Conservation (phyloP, 2,113 vertebrate species). For the Ifrita kowaldi region DNA sequence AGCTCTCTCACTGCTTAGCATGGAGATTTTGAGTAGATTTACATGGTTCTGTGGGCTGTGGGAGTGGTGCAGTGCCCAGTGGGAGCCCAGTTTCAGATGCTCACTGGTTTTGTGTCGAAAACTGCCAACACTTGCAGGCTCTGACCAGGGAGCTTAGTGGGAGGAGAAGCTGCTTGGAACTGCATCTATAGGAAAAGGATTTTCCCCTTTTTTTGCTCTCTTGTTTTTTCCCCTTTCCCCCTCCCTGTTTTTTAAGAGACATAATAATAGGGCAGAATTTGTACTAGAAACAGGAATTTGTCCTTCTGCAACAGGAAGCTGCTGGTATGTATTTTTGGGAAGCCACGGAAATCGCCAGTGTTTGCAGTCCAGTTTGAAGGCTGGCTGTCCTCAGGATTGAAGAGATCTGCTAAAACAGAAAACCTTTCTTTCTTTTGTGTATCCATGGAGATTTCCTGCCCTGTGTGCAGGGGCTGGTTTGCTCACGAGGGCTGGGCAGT, state of each 20-base stretch:
- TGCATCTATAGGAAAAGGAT: neutral
- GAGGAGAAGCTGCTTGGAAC: neutral
- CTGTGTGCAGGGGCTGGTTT: neutral
- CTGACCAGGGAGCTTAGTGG: neutral
- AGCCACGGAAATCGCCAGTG: neutral
- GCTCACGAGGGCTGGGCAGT: neutral
- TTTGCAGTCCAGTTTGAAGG: neutral
- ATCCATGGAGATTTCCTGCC: neutral
- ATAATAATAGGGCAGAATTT: slow-evolving; percentile 15
- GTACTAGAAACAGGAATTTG: slow-evolving; percentile 43
- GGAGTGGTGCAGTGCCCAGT: neutral
- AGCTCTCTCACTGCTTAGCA: neutral
- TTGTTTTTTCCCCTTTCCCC: neutral
- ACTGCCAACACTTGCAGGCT: neutral
- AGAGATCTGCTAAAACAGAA: neutral
- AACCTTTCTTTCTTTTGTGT: accelerated
- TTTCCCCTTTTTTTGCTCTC: accelerated
- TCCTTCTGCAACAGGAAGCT: slow-evolving; percentile 38
- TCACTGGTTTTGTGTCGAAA: neutral
- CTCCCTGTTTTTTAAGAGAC: neutral
- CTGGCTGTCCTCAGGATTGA: neutral
- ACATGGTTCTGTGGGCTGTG: neutral
- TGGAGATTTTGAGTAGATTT: neutral
- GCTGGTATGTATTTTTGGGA: slow-evolving; percentile 47
- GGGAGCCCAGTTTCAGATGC: neutral